Evolutionary conservation across 2,797 vertebrate species (phyloP).

Genomic region (Protonibea diacanthus): DNA sequence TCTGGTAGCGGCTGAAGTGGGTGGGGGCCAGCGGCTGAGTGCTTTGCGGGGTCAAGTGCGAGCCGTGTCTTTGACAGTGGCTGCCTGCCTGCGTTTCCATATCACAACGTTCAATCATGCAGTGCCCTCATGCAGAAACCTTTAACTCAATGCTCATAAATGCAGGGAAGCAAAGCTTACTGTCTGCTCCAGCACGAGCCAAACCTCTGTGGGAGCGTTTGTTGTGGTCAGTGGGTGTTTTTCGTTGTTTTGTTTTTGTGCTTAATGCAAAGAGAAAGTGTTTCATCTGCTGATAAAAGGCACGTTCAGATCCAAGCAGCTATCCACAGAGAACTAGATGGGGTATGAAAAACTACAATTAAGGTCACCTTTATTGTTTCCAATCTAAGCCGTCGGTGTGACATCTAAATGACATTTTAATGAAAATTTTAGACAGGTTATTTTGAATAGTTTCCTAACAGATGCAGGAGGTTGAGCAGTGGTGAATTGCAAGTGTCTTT

Average conservation of each 20-base stretch:
- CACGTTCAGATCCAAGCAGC: constrained; percentile 24
- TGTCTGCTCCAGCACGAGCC: constrained; percentile 35
- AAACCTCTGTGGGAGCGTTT: constrained; percentile 37
- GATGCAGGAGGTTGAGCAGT: constrained; percentile 77
- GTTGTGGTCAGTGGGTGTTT: constrained; percentile 50
- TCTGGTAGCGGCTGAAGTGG: constrained; percentile 55
- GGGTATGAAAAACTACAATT: constrained; percentile 71
- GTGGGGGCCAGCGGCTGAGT: constrained; percentile 65
- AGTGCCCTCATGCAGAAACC: constrained; percentile 84
- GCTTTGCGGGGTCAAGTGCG: constrained; percentile 81
- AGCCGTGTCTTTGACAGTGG: constrained; percentile 80
- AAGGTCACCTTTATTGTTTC: constrained; percentile 81
- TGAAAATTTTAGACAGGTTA: constrained; percentile 81
- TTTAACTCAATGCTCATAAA: constrained; percentile 80
- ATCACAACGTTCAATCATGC: constrained; percentile 83
- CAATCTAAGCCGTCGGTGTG: constrained; percentile 69
- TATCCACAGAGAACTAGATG: constrained; percentile 35
- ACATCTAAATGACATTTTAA: constrained; percentile 83
- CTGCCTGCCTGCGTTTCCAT: constrained; percentile 82
- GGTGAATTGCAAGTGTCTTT: constrained; percentile 80
- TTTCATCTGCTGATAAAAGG: constrained; percentile 33
- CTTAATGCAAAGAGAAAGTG: constrained; percentile 11
- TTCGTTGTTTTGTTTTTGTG: constrained; percentile 33
- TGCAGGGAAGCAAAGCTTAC: constrained; percentile 66
- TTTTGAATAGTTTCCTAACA: constrained; percentile 78